Base-by-base conservation (phyloP, 2,797 vertebrate genomes). In the Myotis findleyi region DNA sequence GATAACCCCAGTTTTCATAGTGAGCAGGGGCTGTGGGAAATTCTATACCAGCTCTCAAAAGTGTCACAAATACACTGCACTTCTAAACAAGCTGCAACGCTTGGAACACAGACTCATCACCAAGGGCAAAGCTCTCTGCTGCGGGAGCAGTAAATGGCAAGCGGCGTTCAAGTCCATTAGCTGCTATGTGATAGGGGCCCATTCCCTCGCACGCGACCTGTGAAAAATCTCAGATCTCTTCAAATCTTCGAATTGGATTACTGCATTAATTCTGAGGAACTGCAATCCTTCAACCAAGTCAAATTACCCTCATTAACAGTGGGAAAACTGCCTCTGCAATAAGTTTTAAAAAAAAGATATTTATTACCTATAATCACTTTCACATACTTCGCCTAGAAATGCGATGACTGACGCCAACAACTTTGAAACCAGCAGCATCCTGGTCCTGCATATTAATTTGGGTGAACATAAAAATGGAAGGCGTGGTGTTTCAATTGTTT, bases 111-210 rank as follows among this genome's bases (percentile, higher is more conserved):
- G 93, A 97, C 98, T 98, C 94, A 92, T 97, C 92, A 99, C 99
- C 99, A 99, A 99, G 99, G 99, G 99, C 99, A 99, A 99, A 99
- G 98, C 98, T 98, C 99, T 99, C 98, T 99, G 99, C 99, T 98
- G 98, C 97, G 98, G 97, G 97, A 98, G 97, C 98, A 98, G 98
- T 98, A 98, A 98, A 99, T 99, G 99, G 99, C 99, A 99, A 99
- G 99, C 99, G 99, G 99, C 99, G 99, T 99, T 99, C 99, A 99
- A 99, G 99, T 99, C 99, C 99, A 99, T 99, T 99, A 99, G 99
- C 99, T 99, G 99, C 99, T 99, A 99, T 99, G 99, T 98, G 99
- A 99, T 99, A 99, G 99, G 98, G 98, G 98, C 98, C 99, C 99
- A 99, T 99, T 99, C 99, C 99, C 99, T 98, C 99, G 99, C 99